phyloP scores from a whole-genome alignment of 2,888 invertebrate species.

The Tetragonisca angustula region DNA sequence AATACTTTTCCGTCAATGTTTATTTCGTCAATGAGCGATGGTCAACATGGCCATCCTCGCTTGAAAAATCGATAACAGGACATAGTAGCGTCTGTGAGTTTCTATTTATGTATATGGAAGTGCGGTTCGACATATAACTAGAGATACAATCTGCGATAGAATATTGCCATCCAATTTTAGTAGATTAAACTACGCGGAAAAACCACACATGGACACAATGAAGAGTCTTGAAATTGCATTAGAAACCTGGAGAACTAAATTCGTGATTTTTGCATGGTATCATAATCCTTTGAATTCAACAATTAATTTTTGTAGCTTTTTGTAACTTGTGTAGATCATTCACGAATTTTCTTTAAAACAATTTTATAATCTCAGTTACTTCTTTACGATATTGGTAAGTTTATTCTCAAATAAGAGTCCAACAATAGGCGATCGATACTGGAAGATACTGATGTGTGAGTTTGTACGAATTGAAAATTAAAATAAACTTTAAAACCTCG shows the following conservation, averaged over 20 bases:
- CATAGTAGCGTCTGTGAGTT: constrained; percentile 45
- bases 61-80: constrained; percentile 72
- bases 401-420: no score
- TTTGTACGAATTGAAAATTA: no score
- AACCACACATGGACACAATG: background rate
- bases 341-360: background rate
- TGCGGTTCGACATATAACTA: constrained; percentile 61
- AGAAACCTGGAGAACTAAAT: background rate
- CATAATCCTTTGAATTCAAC: background rate
- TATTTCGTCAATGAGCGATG: constrained; percentile 24
- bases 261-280: background rate
- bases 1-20: constrained; percentile 51
- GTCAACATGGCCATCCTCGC: constrained; percentile 70
- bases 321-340: background rate
- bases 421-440: no score
- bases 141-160: constrained; percentile 67
- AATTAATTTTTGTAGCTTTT: background rate
- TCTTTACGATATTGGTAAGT: no score
- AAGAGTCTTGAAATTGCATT: background rate
- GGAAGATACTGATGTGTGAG: no score
- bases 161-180: constrained; percentile 56
- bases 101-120: constrained; percentile 70
- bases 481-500: no score
- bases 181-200: constrained; percentile 2
- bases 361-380: no score